phyloP scores from a whole-genome alignment of 2,113 vertebrate species.

The Notiomystis cincta region DNA sequence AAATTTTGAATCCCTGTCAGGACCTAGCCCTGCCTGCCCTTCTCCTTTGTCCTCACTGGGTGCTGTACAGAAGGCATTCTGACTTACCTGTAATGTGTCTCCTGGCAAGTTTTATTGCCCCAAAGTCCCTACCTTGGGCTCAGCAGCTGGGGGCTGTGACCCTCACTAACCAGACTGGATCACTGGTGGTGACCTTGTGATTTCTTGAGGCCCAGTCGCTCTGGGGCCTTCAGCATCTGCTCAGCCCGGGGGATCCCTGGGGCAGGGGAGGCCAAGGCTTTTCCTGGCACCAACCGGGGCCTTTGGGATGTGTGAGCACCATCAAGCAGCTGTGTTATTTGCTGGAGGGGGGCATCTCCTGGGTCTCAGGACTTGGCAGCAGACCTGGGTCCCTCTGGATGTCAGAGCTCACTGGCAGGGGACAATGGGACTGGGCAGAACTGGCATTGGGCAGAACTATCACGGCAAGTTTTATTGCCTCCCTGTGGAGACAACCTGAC shows the following conservation, averaged over 20 bases:
- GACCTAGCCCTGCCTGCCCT: background rate
- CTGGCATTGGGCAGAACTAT: background rate
- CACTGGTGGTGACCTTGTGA: background rate
- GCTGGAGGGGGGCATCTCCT: background rate
- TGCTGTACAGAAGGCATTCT: background rate
- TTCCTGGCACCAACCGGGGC: rapidly evolving
- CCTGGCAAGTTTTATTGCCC: background rate
- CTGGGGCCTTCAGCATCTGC: background rate
- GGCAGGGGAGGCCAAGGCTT: background rate
- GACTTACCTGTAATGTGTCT: background rate
- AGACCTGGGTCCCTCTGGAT: background rate
- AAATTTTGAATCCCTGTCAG: background rate
- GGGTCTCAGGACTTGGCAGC: rapidly evolving
- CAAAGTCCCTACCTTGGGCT: background rate
- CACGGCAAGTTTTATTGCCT: background rate
- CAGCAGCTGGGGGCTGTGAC: background rate
- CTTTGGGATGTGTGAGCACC: background rate
- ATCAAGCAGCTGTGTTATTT: background rate
- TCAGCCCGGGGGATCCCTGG: background rate
- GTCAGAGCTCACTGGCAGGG: background rate
- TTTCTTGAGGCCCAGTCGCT: background rate
- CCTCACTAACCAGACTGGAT: background rate
- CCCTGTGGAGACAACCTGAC: background rate
- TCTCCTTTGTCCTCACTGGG: background rate
- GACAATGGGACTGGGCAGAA: background rate